A percentile compares a stretch with the other conserved stretches of the same genome.
Evolutionary conservation across 2,797 vertebrate species (phyloP).

Genomic region (Oophaga sylvatica): DNA sequence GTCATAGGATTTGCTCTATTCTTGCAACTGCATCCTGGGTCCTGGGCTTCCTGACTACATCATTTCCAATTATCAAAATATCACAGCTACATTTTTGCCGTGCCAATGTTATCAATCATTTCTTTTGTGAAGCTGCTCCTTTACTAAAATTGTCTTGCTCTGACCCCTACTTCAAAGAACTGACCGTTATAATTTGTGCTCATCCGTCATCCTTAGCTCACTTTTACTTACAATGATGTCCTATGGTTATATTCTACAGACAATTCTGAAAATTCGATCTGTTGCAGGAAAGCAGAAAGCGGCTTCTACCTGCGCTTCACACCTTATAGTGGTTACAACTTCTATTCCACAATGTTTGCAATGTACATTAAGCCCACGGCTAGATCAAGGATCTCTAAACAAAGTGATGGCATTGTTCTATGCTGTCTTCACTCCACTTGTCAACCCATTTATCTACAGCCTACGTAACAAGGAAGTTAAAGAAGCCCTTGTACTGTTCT

Average conservation of each 20-base stretch:
- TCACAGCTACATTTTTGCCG: constrained; percentile 62
- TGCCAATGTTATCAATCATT: constrained; percentile 64
- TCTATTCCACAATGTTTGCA: constrained; percentile 49
- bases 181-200: constrained; percentile 67
- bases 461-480: constrained; percentile 55
- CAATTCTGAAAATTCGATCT: constrained; percentile 46
- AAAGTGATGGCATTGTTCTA: constrained; percentile 51
- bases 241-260: constrained; percentile 43
- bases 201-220: constrained; percentile 47
- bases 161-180: constrained; percentile 64
- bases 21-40: constrained; percentile 68
- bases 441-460: constrained; percentile 53
- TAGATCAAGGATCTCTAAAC: constrained; percentile 52
- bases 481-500: background rate
- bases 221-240: constrained; percentile 42
- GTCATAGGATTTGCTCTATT: no score
- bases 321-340: constrained; percentile 46
- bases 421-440: constrained; percentile 49
- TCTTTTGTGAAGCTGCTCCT: constrained; percentile 70
- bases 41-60: constrained; percentile 68
- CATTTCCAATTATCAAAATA: constrained; percentile 57
- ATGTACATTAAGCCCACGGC: constrained; percentile 56
- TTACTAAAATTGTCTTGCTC: constrained; percentile 67
- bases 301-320: constrained; percentile 52
- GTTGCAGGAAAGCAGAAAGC: constrained; percentile 42